Evolutionary conservation across 2,888 invertebrate species (phyloP), one percentile per base, ranked within the genome.

Genomic region (Gerris lacustris): DNA sequence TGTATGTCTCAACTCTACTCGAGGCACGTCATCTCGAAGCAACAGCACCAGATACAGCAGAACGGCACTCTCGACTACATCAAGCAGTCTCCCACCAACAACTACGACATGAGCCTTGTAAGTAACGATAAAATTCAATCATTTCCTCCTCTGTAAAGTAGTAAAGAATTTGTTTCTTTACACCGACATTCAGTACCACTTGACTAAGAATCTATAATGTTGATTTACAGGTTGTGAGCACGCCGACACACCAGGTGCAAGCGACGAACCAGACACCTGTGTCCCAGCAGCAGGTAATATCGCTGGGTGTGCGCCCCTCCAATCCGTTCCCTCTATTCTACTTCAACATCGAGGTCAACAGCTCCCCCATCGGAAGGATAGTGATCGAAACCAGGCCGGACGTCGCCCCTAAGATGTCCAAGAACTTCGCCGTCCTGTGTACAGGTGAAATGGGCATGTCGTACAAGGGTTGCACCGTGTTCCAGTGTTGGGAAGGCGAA

Each of bases 401-500:
- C 80, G 88, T 86, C 45, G 91, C 91, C 18, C 91, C 91, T 18
- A 88, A 88, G 79, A 91, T 91, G 90, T 87, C 89, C 45, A 88
- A 88, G 79, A 91, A 91, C 80, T 91, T 91, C 79, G 85, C 87
- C 69, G 84, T 87, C 43, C 81, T 91, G 67, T 84, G 88, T 31
- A 87, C 87, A 9, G 88, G 90, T 67, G 90, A 90, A 77, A 83
- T 87, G 47, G 90, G 91, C 44, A 85, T 87, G 77, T 89, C 90
- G 67, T 91, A 90, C 80, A 88, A 88, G 77, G 91, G 91, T 63
- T 91, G 91, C 80, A 84, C 86, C 76, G 87, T 91, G 76, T 91
- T 91, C 80, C 90, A 91, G 79, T 90, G 90, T 78, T 91, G 91
- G 91, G 88, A 88, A 77, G 87, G 88, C 75, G 90, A 91, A 79